Percentiles rank a stretch among this genome's conserved stretches.
Conservation (phyloP, 64 coral and sea anemone genomes). For the Dendrophyllia cribrosa region DNA sequence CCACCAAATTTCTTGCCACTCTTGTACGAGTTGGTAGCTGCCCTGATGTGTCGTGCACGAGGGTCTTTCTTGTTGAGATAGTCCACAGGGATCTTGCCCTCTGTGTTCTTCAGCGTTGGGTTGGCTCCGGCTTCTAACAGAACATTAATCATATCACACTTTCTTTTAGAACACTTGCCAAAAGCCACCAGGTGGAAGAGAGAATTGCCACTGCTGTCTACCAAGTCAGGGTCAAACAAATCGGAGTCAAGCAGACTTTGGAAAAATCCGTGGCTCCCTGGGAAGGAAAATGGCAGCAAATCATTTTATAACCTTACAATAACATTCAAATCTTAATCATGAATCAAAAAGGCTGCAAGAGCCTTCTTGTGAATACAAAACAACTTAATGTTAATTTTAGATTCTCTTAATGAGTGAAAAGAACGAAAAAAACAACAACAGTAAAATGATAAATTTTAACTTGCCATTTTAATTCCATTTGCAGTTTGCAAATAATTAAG, state of each 20-base stretch:
- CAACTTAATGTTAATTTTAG: too few species aligned
- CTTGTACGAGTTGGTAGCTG: constrained; percentile 15
- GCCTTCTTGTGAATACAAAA: too few species aligned
- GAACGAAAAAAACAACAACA: too few species aligned
- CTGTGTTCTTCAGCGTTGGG: constrained; percentile 40
- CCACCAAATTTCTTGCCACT: constrained; percentile 24
- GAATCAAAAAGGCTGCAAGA: neutral
- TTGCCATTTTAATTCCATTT: too few species aligned
- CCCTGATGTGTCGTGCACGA: constrained; percentile 4
- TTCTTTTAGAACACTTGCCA: constrained; percentile 10
- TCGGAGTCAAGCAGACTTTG: constrained; percentile 14
- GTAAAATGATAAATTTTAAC: too few species aligned
- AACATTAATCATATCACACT: constrained; percentile 1
- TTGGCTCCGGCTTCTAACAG: constrained; percentile 30
- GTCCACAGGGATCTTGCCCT: constrained; percentile 23
- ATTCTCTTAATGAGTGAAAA: too few species aligned
- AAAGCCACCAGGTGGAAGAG: constrained; percentile 27
- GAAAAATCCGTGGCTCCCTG: constrained; percentile 25
- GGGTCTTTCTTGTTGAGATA: constrained; percentile 35
- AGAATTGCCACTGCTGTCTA: constrained; percentile 22
- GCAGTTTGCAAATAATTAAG: too few species aligned
- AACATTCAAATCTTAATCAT: neutral
- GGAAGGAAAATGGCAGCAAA: neutral
- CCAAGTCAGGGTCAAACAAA: constrained; percentile 14
- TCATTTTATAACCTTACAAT: neutral